A percentile compares a stretch with the other conserved stretches of the same genome.
These are phyloP conservation scores for Oreochromis tanganicae DNA, from an alignment of 2,113 vertebrate genomes.

Conservation along the genomic window DNA sequence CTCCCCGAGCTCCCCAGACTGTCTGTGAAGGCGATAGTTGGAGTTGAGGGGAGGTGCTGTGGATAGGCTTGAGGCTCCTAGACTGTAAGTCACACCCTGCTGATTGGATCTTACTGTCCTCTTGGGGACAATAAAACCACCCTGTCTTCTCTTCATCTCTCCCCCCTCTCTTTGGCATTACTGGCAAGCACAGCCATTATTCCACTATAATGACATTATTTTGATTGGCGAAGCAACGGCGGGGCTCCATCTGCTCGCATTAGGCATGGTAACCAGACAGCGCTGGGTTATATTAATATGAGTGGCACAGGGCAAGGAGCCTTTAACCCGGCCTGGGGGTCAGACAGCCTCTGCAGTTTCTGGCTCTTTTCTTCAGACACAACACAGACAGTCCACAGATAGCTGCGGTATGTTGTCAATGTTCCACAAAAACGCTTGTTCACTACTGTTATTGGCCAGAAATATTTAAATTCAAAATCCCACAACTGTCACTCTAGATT, in stretches of 20 bases:
- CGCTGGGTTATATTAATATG: conserved; percentile 33
- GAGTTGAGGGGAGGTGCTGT: conserved; percentile 3
- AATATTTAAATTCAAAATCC: background rate
- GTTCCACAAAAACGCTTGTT: background rate
- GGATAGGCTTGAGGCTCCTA: conserved; percentile 12
- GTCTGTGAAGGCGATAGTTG: conserved; percentile 23
- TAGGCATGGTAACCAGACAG: conserved; percentile 53
- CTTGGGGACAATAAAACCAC: conserved; percentile 42
- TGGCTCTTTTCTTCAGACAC: background rate
- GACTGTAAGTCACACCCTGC: conserved; percentile 35
- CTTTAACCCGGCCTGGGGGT: conserved; percentile 19
- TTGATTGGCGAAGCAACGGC: conserved; percentile 55
- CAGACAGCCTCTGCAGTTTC: background rate
- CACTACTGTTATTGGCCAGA: background rate
- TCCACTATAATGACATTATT: conserved; percentile 53
- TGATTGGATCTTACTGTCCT: conserved; percentile 45
- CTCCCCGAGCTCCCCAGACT: conserved; percentile 3
- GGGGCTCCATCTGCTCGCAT: conserved; percentile 44
- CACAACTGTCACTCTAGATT: background rate
- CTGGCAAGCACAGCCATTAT: conserved; percentile 31
- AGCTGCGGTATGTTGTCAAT: background rate
- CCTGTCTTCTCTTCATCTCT: conserved; percentile 11
- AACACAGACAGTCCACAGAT: background rate
- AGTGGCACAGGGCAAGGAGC: conserved; percentile 24
- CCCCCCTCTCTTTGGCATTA: background rate